Conservation (phyloP, 2,113 vertebrate genomes). For the Cairina moschata region DNA sequence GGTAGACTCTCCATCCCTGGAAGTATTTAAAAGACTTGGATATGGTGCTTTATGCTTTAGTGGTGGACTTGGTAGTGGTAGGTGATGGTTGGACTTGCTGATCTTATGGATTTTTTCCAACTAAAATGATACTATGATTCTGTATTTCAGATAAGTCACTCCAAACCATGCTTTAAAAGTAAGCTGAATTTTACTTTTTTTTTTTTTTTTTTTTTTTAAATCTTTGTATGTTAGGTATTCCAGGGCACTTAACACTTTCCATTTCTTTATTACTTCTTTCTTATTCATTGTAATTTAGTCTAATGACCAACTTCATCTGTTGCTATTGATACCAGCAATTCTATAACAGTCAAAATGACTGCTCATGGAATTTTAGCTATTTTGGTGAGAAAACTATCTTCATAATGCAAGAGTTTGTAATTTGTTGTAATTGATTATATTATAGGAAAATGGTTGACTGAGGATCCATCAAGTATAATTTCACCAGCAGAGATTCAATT, state of each 20-base stretch:
- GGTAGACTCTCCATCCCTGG: no score
- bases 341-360: constrained; percentile 2
- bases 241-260: neutral
- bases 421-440: neutral
- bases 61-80: no score
- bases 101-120: no score
- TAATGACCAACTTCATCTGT: neutral
- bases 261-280: neutral
- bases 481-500: neutral
- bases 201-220: neutral
- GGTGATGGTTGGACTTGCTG: no score
- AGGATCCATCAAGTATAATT: neutral
- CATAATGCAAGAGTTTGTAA: neutral
- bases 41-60: no score
- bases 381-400: neutral
- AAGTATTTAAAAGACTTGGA: no score
- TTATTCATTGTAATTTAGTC: neutral
- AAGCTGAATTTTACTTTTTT: neutral
- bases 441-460: neutral
- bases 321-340: constrained; percentile 1
- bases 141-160: neutral
- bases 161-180: neutral
- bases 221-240: neutral
- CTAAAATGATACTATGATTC: no score
- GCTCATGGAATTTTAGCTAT: neutral